Base-by-base conservation (phyloP, 2,113 vertebrate species). In the Progne subis region DNA sequence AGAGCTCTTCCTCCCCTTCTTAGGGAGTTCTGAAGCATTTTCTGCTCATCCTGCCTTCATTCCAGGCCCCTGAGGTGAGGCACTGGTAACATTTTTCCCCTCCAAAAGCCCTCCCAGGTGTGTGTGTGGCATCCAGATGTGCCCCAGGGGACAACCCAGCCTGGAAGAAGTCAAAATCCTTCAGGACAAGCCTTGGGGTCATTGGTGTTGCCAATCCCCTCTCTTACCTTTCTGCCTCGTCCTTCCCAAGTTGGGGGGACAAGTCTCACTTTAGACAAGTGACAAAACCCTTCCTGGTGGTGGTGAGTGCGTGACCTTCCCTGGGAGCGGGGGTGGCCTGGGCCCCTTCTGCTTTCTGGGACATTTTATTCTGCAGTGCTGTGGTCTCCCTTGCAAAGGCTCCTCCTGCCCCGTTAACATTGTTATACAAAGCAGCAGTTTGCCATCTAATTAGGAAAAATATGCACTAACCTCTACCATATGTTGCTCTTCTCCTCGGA, bases 391-490 rank as follows among this genome's bases (percentile, higher is more conserved):
- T 92, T 91, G 92, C 93, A 90, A 90, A 95, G 91, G 88, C 92
- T 96, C 60, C 94, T 94, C 82, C 88, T 94, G 95, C 92, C 92
- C 97, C 3, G 49, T 95, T 96, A 94, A 96, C 96, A 96, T 96
- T 97, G 97, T 96, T 96, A 96, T 59, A 97, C 95, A 95, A 97
- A 97, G 75, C 97, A 97, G 96, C 97, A 94, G 95, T 39, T 46
- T 84, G 85, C 93, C 97, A 43, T 95, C 97, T 97, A 96, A 97
- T 97, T 97, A 97, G 96, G 95, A 97, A 90, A 97, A 97, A 97
- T 96, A 95, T 59, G 25, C 67, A 53, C 96, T 96, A 97, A 97
- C 97, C 95, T 97, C 96, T 91, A 94, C 97, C 97, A 97, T 97
- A 97, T 97, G 97, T 94, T 97, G 90, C 86, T 95, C 93, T 94